Percentiles rank a stretch among this genome's conserved stretches.
Evolutionary conservation across 1,140 invertebrate genomes (phyloP).

Genomic region (Schlechtendalia chinensis): DNA sequence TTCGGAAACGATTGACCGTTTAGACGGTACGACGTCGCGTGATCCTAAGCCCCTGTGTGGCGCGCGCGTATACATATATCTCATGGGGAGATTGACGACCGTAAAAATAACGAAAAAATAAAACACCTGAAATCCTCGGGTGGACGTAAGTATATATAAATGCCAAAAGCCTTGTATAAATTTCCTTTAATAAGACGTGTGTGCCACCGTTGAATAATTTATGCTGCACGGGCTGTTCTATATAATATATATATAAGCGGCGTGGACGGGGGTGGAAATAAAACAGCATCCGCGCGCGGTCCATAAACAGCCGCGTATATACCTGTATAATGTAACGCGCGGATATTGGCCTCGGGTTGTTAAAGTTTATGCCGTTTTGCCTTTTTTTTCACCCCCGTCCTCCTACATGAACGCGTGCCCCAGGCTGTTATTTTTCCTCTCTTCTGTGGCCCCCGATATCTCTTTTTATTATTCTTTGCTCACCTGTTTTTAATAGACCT

Average conservation of each 20-base stretch:
- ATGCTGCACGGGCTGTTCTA: not conserved
- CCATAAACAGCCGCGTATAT: constrained; percentile 18
- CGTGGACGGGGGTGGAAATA: constrained; percentile 12
- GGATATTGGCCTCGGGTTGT: constrained; percentile 42
- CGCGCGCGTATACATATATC: not conserved
- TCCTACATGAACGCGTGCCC: no score
- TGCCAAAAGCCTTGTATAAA: constrained; percentile 46
- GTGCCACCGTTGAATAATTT: constrained; percentile 44
- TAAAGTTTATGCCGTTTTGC: constrained; percentile 45
- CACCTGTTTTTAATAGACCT: constrained; percentile 7
- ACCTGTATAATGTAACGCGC: constrained; percentile 17
- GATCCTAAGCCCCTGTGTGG: no score
- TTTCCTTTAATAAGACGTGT: constrained; percentile 47
- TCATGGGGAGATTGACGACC: not conserved
- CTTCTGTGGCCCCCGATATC: no score
- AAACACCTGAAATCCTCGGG: constrained; percentile 31
- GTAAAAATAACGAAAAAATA: constrained; percentile 23
- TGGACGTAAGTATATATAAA: constrained; percentile 10
- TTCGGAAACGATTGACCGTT: not conserved
- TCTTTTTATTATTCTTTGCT: constrained; percentile 25
- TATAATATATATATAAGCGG: no score
- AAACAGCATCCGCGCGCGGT: constrained; percentile 17
- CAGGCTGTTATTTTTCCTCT: no score
- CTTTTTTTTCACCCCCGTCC: not conserved
- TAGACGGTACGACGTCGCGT: not conserved